phyloP scores from a whole-genome alignment of 1,140 invertebrate species.

The Copidosoma floridanum region DNA sequence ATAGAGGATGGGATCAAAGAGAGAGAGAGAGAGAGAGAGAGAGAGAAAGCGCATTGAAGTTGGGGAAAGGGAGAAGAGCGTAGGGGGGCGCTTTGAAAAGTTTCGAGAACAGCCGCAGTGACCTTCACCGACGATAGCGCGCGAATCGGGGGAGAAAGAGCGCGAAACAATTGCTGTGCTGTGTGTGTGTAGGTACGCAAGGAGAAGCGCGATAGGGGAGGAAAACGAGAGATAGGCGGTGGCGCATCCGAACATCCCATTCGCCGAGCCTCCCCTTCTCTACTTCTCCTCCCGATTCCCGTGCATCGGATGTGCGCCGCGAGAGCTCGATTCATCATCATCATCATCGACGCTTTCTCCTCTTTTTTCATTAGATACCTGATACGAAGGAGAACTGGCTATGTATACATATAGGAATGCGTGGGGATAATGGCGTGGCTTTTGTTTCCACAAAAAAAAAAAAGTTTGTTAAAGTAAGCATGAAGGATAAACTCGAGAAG shows the following conservation, averaged over 20 bases:
- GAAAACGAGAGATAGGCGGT: neutral
- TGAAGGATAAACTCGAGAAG: too few relatives aligned
- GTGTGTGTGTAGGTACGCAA: too few relatives aligned
- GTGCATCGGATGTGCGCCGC: too few relatives aligned
- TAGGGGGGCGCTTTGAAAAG: conserved; percentile 7
- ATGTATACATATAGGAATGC: too few relatives aligned
- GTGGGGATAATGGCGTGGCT: too few relatives aligned
- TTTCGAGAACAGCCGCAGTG: conserved; percentile 42
- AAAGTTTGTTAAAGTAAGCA: too few relatives aligned
- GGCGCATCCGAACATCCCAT: conserved; percentile 11
- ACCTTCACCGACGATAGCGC: conserved; percentile 43
- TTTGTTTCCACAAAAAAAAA: too few relatives aligned
- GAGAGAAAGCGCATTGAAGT: conserved; percentile 29
- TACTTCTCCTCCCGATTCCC: too few relatives aligned
- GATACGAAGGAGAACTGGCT: too few relatives aligned
- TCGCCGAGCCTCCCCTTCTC: conserved; percentile 2
- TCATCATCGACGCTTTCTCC: too few relatives aligned
- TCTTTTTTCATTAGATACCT: too few relatives aligned
- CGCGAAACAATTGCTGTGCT: neutral
- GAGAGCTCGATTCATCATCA: too few relatives aligned
- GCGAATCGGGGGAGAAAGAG: neutral
- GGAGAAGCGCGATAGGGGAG: neutral
- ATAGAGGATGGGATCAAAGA: neutral
- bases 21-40: conserved; percentile 6
- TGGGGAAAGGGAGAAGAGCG: conserved; percentile 19